Conservation (phyloP, 2,797 vertebrate species). For the Eupleurogrammus muticus region DNA sequence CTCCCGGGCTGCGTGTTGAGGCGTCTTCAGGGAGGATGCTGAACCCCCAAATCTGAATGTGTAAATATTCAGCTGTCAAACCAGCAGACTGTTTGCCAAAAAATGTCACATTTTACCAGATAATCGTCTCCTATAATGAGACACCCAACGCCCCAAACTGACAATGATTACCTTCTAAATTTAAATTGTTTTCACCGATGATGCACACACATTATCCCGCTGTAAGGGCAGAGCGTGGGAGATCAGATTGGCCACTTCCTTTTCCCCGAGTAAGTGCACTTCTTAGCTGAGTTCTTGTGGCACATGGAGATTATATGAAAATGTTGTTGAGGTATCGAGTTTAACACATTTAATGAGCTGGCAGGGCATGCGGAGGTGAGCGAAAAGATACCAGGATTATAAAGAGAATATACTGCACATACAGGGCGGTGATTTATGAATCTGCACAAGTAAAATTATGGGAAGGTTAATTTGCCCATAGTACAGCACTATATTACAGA, state of each 20-base stretch:
- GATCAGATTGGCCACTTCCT: slow-evolving; percentile 65
- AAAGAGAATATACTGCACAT: slow-evolving; percentile 8
- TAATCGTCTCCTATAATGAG: slow-evolving; percentile 54
- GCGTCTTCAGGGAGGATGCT: no score
- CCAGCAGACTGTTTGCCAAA: slow-evolving; percentile 39
- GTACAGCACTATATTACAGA: neutral
- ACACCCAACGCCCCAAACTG: slow-evolving; percentile 30
- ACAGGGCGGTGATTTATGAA: slow-evolving; percentile 21
- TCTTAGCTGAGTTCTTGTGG: slow-evolving; percentile 43
- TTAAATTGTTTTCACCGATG: slow-evolving; percentile 58
- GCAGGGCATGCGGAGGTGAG: slow-evolving; percentile 42
- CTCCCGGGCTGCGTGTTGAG: no score
- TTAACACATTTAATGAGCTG: slow-evolving; percentile 57
- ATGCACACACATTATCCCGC: slow-evolving; percentile 47
- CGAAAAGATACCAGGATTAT: slow-evolving; percentile 33
- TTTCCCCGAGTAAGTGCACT: slow-evolving; percentile 40
- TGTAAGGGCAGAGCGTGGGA: slow-evolving; percentile 53
- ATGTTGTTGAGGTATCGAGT: slow-evolving; percentile 63
- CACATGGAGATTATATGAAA: slow-evolving; percentile 56
- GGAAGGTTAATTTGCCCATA: neutral
- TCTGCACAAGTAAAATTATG: slow-evolving; percentile 20
- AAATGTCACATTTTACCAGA: slow-evolving; percentile 57
- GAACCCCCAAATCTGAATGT: slow-evolving; percentile 19
- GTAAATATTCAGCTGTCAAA: slow-evolving; percentile 34
- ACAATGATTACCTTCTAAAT: slow-evolving; percentile 47